Conservation (phyloP, 2,888 invertebrate species). For the Camptogramma bilineatum region DNA sequence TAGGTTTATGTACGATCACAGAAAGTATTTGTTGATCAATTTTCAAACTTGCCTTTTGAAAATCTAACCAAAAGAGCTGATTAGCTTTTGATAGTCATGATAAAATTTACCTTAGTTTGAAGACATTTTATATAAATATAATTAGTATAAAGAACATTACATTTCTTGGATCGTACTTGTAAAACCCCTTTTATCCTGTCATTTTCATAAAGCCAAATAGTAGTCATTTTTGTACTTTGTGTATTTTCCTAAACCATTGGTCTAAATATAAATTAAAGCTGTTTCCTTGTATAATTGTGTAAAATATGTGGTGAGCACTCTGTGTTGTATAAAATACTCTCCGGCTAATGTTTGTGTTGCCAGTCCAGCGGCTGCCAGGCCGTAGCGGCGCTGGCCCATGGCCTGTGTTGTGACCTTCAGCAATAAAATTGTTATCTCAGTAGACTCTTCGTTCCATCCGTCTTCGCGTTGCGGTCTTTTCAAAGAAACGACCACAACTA, state of each 20-base stretch:
- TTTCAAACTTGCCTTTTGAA: constrained; percentile 24
- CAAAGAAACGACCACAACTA: constrained; percentile 68
- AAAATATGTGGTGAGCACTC: constrained; percentile 57
- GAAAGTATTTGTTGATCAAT: constrained; percentile 21
- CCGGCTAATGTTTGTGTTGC: constrained; percentile 46
- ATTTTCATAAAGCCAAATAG: constrained; percentile 61
- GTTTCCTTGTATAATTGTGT: constrained; percentile 59
- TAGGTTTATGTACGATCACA: constrained; percentile 42
- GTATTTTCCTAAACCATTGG: constrained; percentile 43
- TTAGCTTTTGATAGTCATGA: constrained; percentile 31
- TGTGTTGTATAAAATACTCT: constrained; percentile 56
- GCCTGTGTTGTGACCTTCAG: constrained; percentile 68
- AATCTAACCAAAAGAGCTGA: constrained; percentile 20
- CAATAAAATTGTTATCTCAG: constrained; percentile 69
- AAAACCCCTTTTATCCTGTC: constrained; percentile 73
- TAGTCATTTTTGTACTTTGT: constrained; percentile 42
- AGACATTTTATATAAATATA: constrained; percentile 24
- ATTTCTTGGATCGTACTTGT: constrained; percentile 50
- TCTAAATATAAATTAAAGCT: constrained; percentile 40
- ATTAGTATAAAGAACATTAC: constrained; percentile 21
- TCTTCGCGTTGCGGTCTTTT: constrained; percentile 67
- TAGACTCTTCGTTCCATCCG: constrained; percentile 66
- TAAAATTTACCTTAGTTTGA: constrained; percentile 25
- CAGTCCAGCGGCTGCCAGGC: constrained; percentile 50
- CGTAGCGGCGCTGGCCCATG: constrained; percentile 23